Base-by-base conservation (phyloP, 1,140 invertebrate species). In the Bombyx mori region DNA sequence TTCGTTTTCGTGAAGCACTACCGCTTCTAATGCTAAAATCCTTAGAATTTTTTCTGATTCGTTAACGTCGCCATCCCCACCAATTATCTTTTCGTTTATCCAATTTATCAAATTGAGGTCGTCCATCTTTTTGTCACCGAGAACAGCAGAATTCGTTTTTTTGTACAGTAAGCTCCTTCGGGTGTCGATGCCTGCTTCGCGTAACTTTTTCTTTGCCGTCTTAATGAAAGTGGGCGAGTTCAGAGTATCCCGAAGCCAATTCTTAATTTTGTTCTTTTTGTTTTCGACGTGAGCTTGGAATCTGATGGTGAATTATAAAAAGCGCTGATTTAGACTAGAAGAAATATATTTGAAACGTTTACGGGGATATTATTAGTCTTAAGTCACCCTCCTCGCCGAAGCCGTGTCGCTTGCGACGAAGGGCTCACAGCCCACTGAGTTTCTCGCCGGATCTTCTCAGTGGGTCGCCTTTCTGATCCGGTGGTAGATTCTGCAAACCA, bases 191-290 rank as follows among this genome's bases (percentile, higher is more conserved):
- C 78, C 77, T 1, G 73, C 77, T 61, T 80, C 75, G 54, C 49
- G 62, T 0, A 86, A 60, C 50, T 83, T 83, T 55, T 74, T 79
- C 56, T 85, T 86, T 0, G 81, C 83, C 48, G 81, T 52, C 58
- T 73, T 60, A 48, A 86, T 63, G 56, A 86, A 86, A 1, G 60
- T 69, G 0, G 80, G 73, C 0, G 83, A 84, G 44, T 77, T 75
- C 0, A 86, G 56, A 0, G 82, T 83, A 6, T 83, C 76, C 0
- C 76, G 66, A 2, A 86, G 61, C 83, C 83, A 86, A 35, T 58
- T 73, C 52, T 82, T 84, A n/a, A 86, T 84, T 74, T 77, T 82
- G 60, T 78, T 78, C 58, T 85, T 85, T 50, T 85, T 84, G 26
- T 81, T 74, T 72, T 83, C 80, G 6, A 86, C 76, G 26, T 75